Evolutionary conservation across 2,113 vertebrate species (phyloP).

Genomic region (Nerophis ophidion): DNA sequence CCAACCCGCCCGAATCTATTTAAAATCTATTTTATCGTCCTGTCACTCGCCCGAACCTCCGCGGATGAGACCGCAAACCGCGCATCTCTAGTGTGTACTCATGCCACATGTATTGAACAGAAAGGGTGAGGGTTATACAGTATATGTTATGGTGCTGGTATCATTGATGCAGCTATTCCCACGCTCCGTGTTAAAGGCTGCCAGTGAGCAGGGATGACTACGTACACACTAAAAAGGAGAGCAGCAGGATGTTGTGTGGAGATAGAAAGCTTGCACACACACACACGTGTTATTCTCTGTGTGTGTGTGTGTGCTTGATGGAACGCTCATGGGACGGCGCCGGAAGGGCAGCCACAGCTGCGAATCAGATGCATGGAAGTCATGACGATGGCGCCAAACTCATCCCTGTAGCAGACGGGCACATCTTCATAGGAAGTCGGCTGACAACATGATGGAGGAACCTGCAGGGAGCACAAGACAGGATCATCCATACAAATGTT

Average conservation of each 20-base stretch:
- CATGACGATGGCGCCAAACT: conserved; percentile 42
- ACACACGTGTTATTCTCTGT: neutral
- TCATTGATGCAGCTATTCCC: conserved; percentile 23
- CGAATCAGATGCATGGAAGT: conserved; percentile 49
- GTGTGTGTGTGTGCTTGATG: neutral
- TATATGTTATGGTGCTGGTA: neutral
- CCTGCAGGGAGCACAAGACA: conserved; percentile 1
- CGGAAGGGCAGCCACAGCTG: conserved; percentile 53
- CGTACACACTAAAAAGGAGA: conserved; percentile 4
- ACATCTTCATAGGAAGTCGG: conserved; percentile 36
- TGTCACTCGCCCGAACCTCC: no score
- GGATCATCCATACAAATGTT: neutral
- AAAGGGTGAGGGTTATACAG: no score
- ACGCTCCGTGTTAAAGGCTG: conserved; percentile 11
- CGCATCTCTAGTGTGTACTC: no score
- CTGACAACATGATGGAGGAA: conserved; percentile 55
- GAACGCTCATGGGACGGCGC: neutral
- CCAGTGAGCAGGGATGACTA: conserved; percentile 6
- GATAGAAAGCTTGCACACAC: neutral
- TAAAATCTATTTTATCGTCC: no score
- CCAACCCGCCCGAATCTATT: no score
- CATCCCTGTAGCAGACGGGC: conserved; percentile 63
- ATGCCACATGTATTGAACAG: no score
- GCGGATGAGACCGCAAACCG: no score
- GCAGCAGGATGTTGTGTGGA: conserved; percentile 5